These are phyloP conservation scores for Ageneiosus marmoratus DNA, from an alignment of 2,113 vertebrate genomes.

Conservation along the genomic window DNA sequence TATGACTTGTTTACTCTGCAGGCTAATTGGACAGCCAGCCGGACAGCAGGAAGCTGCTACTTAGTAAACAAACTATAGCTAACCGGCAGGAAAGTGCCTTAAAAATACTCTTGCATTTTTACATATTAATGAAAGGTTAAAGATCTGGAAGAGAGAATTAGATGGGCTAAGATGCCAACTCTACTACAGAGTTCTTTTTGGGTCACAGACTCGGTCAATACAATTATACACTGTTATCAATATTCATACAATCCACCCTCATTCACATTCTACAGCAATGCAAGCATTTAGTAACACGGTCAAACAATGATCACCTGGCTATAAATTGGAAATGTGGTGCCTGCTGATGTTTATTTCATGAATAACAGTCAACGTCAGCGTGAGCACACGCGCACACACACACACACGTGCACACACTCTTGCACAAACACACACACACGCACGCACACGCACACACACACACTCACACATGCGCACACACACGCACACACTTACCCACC, in stretches of 20 bases:
- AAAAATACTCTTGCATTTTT: constrained; percentile 50
- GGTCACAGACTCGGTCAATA: constrained; percentile 59
- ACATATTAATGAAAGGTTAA: constrained; percentile 13
- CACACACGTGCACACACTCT: background rate
- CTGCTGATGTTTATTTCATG: constrained; percentile 60
- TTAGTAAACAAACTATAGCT: constrained; percentile 42
- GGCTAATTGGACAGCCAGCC: constrained; percentile 51
- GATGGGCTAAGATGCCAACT: constrained; percentile 36
- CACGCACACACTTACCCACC: too few species aligned
- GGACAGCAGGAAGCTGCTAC: constrained; percentile 49
- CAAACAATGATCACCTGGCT: constrained; percentile 59
- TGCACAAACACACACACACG: background rate
- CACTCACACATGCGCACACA: too few species aligned
- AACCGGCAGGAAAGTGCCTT: constrained; percentile 46
- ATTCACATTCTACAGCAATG: constrained; percentile 60
- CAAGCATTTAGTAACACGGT: constrained; percentile 62
- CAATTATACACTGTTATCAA: constrained; percentile 60
- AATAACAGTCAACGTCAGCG: constrained; percentile 56
- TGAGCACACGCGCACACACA: background rate
- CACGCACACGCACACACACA: too few species aligned
- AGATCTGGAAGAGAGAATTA: background rate
- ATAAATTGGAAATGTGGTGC: constrained; percentile 59
- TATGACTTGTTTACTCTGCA: constrained; percentile 53
- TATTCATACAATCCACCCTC: constrained; percentile 59
- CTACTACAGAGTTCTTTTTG: constrained; percentile 46